These are phyloP conservation scores for Sphaerophoria rueppellii DNA, from an alignment of 2,888 invertebrate genomes.

Conservation along the genomic window DNA sequence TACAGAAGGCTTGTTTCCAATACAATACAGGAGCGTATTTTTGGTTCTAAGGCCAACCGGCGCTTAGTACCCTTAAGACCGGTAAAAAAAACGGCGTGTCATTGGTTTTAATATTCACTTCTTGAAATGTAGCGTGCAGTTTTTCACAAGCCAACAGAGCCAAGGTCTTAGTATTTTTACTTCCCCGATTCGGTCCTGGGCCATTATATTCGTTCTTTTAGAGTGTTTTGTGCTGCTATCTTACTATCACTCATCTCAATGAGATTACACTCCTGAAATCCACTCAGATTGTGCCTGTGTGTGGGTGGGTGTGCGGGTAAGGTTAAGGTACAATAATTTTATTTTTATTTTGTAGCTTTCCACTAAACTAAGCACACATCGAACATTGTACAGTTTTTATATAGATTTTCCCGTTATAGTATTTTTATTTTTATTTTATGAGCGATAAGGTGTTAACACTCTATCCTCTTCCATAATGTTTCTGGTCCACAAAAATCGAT, in stretches of 20 bases:
- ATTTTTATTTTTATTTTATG: constrained; percentile 8
- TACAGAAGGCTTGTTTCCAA: not conserved
- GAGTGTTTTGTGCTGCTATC: constrained; percentile 6
- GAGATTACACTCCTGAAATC: constrained; percentile 6
- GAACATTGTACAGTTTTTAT: not conserved
- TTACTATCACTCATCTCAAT: constrained; percentile 30
- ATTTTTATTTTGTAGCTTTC: constrained; percentile 19
- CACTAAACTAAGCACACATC: constrained; percentile 36
- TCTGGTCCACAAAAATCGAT: constrained; percentile 46
- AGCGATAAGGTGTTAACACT: constrained; percentile 15
- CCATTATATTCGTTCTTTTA: not conserved
- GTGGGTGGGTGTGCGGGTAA: constrained; percentile 1
- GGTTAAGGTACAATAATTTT: constrained; percentile 33
- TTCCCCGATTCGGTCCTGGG: not conserved
- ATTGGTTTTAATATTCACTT: no score
- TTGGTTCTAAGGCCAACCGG: no score
- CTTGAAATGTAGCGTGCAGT: no score
- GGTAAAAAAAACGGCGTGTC: no score
- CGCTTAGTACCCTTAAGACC: no score
- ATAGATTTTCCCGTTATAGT: not conserved
- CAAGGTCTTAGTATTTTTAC: no score
- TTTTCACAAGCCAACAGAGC: no score
- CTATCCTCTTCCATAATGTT: not conserved
- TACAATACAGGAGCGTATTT: constrained; percentile 13
- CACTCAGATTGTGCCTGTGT: constrained; percentile 27